phyloP scores from a whole-genome alignment of 2,797 vertebrate species.

The Melopsittacus undulatus region DNA sequence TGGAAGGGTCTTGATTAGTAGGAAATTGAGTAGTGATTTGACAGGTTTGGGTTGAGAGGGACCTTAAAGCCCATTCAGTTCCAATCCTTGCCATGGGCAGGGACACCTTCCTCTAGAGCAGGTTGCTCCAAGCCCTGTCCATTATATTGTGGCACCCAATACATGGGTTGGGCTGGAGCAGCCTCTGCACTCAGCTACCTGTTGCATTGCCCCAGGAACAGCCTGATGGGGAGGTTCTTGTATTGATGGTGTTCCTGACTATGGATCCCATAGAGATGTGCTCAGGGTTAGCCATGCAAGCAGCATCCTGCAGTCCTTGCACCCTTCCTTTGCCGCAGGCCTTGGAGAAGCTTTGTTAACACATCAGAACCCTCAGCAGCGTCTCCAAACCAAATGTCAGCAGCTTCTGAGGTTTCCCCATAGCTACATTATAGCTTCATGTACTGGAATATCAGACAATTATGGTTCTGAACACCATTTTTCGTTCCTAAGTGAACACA shows the following conservation, averaged over 20 bases:
- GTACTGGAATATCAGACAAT: constrained; percentile 44
- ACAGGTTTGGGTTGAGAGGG: not conserved
- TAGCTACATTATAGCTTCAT: not conserved
- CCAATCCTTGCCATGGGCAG: not conserved
- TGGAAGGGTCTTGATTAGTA: accelerated
- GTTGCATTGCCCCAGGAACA: accelerated
- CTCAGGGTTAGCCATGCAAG: accelerated
- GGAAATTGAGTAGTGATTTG: accelerated
- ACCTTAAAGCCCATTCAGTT: not conserved
- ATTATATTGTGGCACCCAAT: accelerated
- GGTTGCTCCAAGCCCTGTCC: not conserved
- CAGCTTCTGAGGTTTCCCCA: not conserved
- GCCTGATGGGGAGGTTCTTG: accelerated
- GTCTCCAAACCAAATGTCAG: not conserved
- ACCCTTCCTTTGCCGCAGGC: accelerated
- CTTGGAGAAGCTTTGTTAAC: accelerated
- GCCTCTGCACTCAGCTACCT: not conserved
- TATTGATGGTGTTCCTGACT: not conserved
- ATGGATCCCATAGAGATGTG: too few species aligned
- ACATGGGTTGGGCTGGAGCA: not conserved
- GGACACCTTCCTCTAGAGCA: not conserved
- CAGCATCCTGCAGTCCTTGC: accelerated
- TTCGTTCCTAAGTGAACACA: constrained; percentile 55
- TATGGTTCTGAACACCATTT: not conserved
- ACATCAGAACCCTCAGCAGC: not conserved